A percentile compares a stretch with the other conserved stretches of the same genome.
These are phyloP conservation scores for Shinisaurus crocodilurus DNA, from an alignment of 2,113 vertebrate species.

Conservation along the genomic window DNA sequence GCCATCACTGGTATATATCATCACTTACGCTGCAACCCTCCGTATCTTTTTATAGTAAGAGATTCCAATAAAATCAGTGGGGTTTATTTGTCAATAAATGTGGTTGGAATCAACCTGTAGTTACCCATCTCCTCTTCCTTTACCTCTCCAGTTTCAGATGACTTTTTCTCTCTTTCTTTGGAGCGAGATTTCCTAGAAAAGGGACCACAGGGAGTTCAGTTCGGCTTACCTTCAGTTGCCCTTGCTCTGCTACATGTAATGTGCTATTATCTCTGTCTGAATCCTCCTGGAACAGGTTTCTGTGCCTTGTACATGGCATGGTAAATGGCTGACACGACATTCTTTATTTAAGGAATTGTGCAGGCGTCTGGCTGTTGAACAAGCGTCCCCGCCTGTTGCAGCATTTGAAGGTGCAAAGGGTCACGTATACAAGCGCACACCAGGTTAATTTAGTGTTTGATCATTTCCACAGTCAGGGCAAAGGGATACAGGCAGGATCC, in stretches of 20 bases:
- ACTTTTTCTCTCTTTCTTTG: not conserved
- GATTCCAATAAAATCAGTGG: slow-evolving; percentile 21
- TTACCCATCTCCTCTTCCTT: not conserved
- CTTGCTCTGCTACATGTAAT: not conserved
- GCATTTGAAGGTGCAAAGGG: not conserved
- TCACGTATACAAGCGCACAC: not conserved
- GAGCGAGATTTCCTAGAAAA: not conserved
- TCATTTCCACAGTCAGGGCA: not conserved
- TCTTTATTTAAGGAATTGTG: not conserved
- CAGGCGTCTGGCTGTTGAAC: no score
- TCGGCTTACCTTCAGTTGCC: not conserved
- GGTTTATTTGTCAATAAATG: slow-evolving; percentile 26
- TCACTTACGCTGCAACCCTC: not conserved
- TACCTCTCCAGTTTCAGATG: not conserved
- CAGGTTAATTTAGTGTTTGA: not conserved
- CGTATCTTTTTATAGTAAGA: slow-evolving; percentile 1
- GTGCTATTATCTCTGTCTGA: not conserved
- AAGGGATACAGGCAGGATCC: not conserved
- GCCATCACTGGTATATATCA: no score
- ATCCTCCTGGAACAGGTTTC: not conserved
- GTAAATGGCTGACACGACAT: not conserved
- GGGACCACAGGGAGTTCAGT: not conserved
- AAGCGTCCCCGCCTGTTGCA: not conserved
- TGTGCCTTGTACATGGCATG: no score
- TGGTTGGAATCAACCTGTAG: not conserved